phyloP scores from a whole-genome alignment of 2,113 vertebrate genomes.

The Spilogale gracilis region DNA sequence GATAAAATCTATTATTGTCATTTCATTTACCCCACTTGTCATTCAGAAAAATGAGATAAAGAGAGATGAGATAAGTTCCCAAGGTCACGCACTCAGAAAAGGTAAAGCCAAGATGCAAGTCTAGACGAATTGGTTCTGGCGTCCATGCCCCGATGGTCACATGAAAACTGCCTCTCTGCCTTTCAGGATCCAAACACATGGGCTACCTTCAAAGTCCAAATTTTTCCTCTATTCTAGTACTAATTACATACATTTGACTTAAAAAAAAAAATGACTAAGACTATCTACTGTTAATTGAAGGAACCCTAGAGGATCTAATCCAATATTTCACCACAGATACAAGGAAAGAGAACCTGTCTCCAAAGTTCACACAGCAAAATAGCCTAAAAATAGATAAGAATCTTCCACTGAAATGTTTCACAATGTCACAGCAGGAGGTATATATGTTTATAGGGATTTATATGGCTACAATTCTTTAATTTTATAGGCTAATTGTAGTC shows the following conservation, averaged over 20 bases:
- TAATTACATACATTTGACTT: background rate
- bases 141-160: background rate
- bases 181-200: background rate
- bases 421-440: background rate
- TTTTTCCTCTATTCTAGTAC: background rate
- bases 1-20: background rate
- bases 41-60: background rate
- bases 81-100: background rate
- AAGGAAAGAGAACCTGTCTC: background rate
- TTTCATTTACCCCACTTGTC: background rate
- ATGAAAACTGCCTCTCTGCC: background rate
- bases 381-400: constrained; percentile 13
- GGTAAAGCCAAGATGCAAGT: background rate
- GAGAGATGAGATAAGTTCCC: background rate
- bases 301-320: background rate
- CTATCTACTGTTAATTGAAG: background rate
- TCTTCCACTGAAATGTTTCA: background rate
- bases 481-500: background rate
- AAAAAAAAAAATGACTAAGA: background rate
- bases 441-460: background rate
- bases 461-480: background rate
- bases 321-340: background rate
- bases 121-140: background rate
- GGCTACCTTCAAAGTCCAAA: background rate
- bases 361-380: background rate